Base-by-base conservation (phyloP, 2,113 vertebrate species). In the Misgurnus anguillicaudatus region DNA sequence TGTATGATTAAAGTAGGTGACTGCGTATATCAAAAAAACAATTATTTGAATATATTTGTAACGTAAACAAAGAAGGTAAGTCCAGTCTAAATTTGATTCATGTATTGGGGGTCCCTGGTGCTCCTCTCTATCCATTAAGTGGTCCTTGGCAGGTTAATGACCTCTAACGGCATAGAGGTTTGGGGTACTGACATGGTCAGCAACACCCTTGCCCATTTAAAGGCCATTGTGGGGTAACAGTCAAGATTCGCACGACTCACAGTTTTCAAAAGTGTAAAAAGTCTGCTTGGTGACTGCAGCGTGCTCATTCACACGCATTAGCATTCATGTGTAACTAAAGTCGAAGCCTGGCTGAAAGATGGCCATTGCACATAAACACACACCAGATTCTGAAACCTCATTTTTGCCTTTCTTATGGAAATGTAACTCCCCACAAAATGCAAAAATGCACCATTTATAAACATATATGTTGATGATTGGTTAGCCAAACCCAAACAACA, bases 381-480 rank as follows among this genome's bases (percentile, higher is more conserved):
- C 24, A 72, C 4, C 41, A 74, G 57, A 62, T 47, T 62, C 39
- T 31, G 21, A 41, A 16, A 31, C 55, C 57, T 45, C 57, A 48
- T 47, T 74, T 62, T 14, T 62, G 19, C 21, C 45, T 38, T 42
- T 64, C 9, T 57, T 57, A 38, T 39, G 61, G 73, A 51, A 74
- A 74, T 74, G n/a, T 5, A 42, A 60, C 13, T 63, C 58, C 47
- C 41, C 38, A 51, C 47, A 45, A 31, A 31, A 31, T 51, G 13
- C 14, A 2, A 64, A 38, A 75, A 64, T 53, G 45, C 10, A 17
- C 17, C 31, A 8, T 76, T 64, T 64, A 65, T 64, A 64, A 64
- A 53, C 45, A 76, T 76, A 21, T 24, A 76, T 76, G 61, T 39
- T 62, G 57, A 16, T n/a, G 61, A 76, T 76, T 39, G 17, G 21